A percentile compares a stretch with the other conserved stretches of the same genome.
phyloP scores from a whole-genome alignment of 2,888 invertebrate genomes.

The Phyllotreta cruciferae region DNA sequence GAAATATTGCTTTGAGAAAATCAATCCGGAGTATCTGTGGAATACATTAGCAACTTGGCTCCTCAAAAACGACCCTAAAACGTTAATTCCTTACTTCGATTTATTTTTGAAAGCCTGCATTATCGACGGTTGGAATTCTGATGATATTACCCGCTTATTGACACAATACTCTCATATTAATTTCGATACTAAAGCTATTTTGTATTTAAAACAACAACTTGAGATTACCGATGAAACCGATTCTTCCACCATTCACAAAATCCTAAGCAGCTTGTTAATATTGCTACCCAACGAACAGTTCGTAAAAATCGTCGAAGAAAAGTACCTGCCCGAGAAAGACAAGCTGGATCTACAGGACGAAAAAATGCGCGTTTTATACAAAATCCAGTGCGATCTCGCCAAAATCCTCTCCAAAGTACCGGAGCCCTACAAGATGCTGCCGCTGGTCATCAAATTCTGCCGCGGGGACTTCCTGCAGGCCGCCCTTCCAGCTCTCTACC shows the following conservation, averaged over 20 bases:
- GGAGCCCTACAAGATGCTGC: constrained; percentile 32
- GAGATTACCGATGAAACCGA: background rate
- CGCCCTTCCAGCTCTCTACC: constrained; percentile 37
- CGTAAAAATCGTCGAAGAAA: constrained; percentile 29
- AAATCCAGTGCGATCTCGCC: constrained; percentile 35
- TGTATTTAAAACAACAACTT: constrained; percentile 22
- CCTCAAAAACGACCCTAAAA: constrained; percentile 33
- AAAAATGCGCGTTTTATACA: constrained; percentile 35
- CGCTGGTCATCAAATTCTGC: constrained; percentile 37
- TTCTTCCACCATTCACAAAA: background rate
- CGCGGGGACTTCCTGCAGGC: constrained; percentile 42
- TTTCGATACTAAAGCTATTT: constrained; percentile 31
- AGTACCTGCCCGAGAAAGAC: constrained; percentile 35
- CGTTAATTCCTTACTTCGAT: constrained; percentile 31
- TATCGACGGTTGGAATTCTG: background rate
- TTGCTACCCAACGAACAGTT: constrained; percentile 38
- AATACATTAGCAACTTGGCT: constrained; percentile 21
- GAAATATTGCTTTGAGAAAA: constrained; percentile 23
- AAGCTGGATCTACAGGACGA: constrained; percentile 38
- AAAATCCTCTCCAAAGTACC: constrained; percentile 33
- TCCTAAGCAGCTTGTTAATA: constrained; percentile 27
- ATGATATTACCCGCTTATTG: constrained; percentile 3
- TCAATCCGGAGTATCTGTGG: background rate
- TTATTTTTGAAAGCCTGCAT: constrained; percentile 17
- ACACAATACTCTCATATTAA: constrained; percentile 34